Percentiles rank a stretch among this genome's conserved stretches.
phyloP scores from a whole-genome alignment of 2,888 invertebrate species.

The Pammene aurita region DNA sequence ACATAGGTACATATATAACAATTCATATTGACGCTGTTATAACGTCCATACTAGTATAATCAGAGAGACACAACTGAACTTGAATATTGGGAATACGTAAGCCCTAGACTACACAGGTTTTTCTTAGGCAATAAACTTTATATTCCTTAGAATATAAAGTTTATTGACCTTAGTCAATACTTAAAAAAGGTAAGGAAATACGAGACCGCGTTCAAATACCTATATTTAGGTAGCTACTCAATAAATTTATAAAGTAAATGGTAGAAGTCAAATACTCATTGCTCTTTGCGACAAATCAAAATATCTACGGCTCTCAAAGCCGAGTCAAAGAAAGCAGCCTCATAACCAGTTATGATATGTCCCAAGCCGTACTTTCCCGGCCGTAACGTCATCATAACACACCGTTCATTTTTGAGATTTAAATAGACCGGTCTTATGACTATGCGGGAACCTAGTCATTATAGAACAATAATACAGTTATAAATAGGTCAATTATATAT shows the following conservation, averaged over 20 bases:
- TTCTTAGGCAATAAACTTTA: background rate
- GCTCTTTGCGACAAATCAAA: constrained; percentile 34
- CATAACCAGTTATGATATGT: constrained; percentile 38
- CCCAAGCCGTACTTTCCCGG: constrained; percentile 33
- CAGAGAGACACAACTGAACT: too few relatives aligned
- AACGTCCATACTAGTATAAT: too few relatives aligned
- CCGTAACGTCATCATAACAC: constrained; percentile 34
- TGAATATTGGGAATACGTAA: too few relatives aligned
- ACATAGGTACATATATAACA: too few relatives aligned
- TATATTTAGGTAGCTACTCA: constrained; percentile 6
- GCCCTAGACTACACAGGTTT: too few relatives aligned
- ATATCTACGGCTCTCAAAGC: constrained; percentile 35
- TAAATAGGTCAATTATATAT: background rate
- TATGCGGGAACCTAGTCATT: background rate
- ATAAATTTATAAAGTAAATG: constrained; percentile 19
- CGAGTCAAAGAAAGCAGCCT: constrained; percentile 37
- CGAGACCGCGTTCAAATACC: background rate
- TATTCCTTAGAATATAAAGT: too few relatives aligned
- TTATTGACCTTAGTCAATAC: too few relatives aligned
- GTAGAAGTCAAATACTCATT: constrained; percentile 16
- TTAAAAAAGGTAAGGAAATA: too few relatives aligned
- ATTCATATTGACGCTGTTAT: too few relatives aligned
- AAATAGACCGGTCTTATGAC: constrained; percentile 4
- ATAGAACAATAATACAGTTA: background rate
- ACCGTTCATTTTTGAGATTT: constrained; percentile 3